Conservation (phyloP, 2,888 invertebrate genomes). For the Didymodactylos carnosus region DNA sequence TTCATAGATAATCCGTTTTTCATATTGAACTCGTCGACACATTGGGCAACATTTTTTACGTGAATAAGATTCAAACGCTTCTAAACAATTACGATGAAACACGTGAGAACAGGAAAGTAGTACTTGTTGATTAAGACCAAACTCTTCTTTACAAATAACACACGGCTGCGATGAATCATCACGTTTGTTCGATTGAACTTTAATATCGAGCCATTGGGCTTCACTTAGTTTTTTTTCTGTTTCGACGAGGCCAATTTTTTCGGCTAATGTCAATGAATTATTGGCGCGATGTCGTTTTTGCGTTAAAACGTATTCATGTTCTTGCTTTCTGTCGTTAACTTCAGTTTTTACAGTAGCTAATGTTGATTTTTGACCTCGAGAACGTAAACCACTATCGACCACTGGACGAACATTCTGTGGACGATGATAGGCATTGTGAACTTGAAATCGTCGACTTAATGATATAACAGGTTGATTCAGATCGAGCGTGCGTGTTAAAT, state of each 20-base stretch:
- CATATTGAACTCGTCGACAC: slow-evolving; percentile 31
- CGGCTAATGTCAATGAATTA: slow-evolving; percentile 12
- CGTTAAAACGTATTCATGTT: not conserved
- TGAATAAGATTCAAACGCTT: slow-evolving; percentile 29
- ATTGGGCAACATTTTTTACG: slow-evolving; percentile 30
- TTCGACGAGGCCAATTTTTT: slow-evolving; percentile 2
- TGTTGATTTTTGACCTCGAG: not conserved
- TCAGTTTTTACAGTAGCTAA: not conserved
- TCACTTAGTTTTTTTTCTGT: slow-evolving; percentile 20
- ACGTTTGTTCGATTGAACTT: slow-evolving; percentile 26
- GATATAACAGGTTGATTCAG: not conserved
- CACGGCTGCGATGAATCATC: slow-evolving; percentile 31
- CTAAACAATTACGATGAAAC: slow-evolving; percentile 30
- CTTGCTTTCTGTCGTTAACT: no score
- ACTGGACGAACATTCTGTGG: not conserved
- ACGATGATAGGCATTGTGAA: not conserved
- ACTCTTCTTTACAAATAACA: slow-evolving; percentile 34
- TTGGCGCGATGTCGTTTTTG: not conserved
- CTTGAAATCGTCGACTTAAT: not conserved
- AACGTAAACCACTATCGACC: not conserved
- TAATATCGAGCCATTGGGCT: slow-evolving; percentile 26
- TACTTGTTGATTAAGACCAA: slow-evolving; percentile 29
- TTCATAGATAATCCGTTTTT: slow-evolving; percentile 32
- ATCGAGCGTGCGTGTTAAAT: not conserved
- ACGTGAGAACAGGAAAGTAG: slow-evolving; percentile 32